Evolutionary conservation across 2,113 vertebrate genomes (phyloP).

Genomic region (Bagarius yarrelli): DNA sequence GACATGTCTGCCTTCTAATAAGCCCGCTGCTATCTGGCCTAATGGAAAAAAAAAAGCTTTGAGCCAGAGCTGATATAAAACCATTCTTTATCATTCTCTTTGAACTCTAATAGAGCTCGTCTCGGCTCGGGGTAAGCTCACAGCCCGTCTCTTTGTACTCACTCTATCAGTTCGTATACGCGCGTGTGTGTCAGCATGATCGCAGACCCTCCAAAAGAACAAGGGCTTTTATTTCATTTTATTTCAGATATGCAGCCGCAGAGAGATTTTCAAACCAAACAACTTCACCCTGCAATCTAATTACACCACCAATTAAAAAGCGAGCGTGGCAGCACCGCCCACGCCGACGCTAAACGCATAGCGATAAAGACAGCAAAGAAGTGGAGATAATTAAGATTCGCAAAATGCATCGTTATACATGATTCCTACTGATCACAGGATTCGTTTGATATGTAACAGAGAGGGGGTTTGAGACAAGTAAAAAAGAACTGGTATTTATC

Average conservation of each 20-base stretch:
- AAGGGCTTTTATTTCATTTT: slow-evolving; percentile 41
- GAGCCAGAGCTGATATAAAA: slow-evolving; percentile 47
- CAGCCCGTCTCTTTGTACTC: slow-evolving; percentile 48
- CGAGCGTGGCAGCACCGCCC: not conserved
- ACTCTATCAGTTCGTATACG: slow-evolving; percentile 43
- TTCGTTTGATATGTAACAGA: not conserved
- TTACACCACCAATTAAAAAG: slow-evolving; percentile 19
- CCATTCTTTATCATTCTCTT: slow-evolving; percentile 54
- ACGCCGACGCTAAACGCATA: not conserved
- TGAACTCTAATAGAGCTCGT: slow-evolving; percentile 53
- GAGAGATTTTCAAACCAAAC: slow-evolving; percentile 25
- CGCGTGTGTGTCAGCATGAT: slow-evolving; percentile 29
- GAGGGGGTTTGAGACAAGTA: no score
- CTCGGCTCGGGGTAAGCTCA: slow-evolving; percentile 44
- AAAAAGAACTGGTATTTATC: not conserved
- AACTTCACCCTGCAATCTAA: slow-evolving; percentile 3
- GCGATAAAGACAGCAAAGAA: not conserved
- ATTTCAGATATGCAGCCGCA: slow-evolving; percentile 19
- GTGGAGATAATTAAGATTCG: not conserved
- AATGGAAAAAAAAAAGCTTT: slow-evolving; percentile 49
- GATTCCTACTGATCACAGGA: not conserved
- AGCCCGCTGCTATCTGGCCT: slow-evolving; percentile 43
- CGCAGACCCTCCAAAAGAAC: slow-evolving; percentile 31
- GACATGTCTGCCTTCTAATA: slow-evolving; percentile 52
- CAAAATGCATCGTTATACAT: not conserved